Evolutionary conservation across 2,113 vertebrate species (phyloP), one percentile per base, ranked within the genome.

Genomic region (Psilopogon haemacephalus): DNA sequence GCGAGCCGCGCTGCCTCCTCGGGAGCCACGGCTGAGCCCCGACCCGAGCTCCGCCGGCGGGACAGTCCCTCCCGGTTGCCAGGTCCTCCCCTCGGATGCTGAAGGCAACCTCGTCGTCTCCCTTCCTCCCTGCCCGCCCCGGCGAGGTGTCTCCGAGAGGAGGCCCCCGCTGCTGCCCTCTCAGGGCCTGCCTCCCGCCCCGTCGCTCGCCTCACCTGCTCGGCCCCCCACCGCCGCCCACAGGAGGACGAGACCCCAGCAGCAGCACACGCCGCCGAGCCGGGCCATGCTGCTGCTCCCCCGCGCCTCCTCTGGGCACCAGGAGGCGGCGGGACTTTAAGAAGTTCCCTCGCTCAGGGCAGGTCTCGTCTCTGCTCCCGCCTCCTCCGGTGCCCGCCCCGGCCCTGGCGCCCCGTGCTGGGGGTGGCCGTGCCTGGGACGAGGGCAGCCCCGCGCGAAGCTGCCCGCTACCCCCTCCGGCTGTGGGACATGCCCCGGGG

Each of bases 121-220:
- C 26, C 26, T 33, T 15, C 19, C 16, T 11, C 4, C 37, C 42
- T 15, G 9, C 35, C 35, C 19, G 12, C 23, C 38, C 8, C n/a
- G 2, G 21, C 26, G 35, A 77, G 7, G 15, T 11, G 14, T 14
- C 26, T 56, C 8, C 6, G 27, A 19, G 19, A 7, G 18, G 10
- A 58, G 12, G 11, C 3, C 7, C 11, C 20, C 23, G 18, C n/a
- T 13, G 8, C 55, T 33, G 4, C 17, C 24, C 35, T 16, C 38
- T n/a, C 33, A 8, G 19, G 23, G n/a, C 33, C 8, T 15, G 37
- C 27, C 60, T 14, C 46, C 18, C 74, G 8, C 19, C 9, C 28
- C 11, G 17, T 35, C 9, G 4, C 23, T 33, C 3, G 28, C 35
- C 97, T 97, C 96, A 98, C 97, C 97, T 97, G 95, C 91, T 54